phyloP scores from a whole-genome alignment of 2,113 vertebrate genomes.

The Paraplagusia blochii region DNA sequence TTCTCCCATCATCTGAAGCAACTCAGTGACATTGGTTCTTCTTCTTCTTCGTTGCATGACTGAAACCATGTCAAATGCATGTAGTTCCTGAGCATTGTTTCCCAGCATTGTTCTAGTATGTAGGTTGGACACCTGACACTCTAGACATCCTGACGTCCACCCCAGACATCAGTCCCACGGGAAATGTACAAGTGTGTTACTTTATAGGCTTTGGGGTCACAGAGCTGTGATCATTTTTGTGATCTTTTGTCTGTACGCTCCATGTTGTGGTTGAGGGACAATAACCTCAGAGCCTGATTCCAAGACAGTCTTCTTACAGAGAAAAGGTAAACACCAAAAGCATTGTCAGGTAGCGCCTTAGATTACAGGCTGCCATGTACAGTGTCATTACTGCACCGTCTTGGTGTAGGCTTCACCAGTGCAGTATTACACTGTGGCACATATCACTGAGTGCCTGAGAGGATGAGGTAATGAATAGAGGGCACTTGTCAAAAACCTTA shows the following conservation, averaged over 20 bases:
- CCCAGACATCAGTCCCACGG: conserved; percentile 11
- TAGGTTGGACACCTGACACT: conserved; percentile 42
- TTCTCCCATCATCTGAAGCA: conserved; percentile 1
- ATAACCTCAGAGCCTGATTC: conserved; percentile 14
- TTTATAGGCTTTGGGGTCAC: conserved; percentile 21
- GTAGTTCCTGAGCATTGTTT: conserved; percentile 21
- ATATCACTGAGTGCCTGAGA: neutral
- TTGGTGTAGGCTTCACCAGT: too few relatives aligned
- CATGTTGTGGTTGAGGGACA: conserved; percentile 16
- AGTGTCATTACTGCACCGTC: neutral
- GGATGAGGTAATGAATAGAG: neutral
- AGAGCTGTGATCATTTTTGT: neutral
- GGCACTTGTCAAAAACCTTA: too few relatives aligned
- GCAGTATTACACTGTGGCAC: neutral
- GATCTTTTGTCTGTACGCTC: conserved; percentile 17
- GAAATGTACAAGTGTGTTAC: conserved; percentile 23
- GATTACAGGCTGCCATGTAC: neutral
- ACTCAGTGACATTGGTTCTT: conserved; percentile 38
- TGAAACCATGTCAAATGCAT: conserved; percentile 19
- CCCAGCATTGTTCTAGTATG: conserved; percentile 32
- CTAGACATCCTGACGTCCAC: conserved; percentile 7
- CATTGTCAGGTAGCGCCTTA: conserved; percentile 7
- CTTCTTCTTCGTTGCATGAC: conserved; percentile 13
- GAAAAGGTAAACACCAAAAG: conserved; percentile 2
- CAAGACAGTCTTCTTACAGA: conserved; percentile 15